These are phyloP conservation scores for Calliopsis andreniformis DNA, from an alignment of 1,140 invertebrate species.

Conservation along the genomic window DNA sequence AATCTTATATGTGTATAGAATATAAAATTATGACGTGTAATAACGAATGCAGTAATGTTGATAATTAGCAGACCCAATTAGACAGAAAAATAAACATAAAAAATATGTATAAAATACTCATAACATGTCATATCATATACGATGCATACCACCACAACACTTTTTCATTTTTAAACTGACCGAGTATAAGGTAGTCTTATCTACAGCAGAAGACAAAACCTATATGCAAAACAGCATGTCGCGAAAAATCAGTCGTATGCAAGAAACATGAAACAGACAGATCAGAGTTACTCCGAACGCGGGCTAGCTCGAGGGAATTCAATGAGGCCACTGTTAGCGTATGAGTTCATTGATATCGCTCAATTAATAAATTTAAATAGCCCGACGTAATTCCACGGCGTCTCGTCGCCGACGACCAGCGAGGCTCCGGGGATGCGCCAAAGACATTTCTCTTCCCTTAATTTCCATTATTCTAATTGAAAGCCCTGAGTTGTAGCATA, in stretches of 20 bases:
- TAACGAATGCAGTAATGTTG: no score
- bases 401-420: constrained; percentile 55
- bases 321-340: constrained; percentile 77
- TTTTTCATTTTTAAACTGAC: no score
- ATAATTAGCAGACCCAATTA: no score
- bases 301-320: constrained; percentile 69
- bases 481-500: constrained; percentile 2
- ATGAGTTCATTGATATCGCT: constrained; percentile 79
- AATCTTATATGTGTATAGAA: no score
- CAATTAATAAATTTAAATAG: constrained; percentile 80
- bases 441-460: constrained; percentile 21
- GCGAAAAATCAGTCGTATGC: constrained; percentile 28
- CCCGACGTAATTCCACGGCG: constrained; percentile 70
- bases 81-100: no score
- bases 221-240: constrained; percentile 16
- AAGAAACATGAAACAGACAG: constrained; percentile 19
- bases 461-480: constrained; percentile 57
- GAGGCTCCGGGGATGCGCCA: background rate
- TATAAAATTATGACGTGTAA: no score
- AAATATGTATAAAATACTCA: no score
- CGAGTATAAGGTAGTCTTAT: no score
- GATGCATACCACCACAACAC: no score
- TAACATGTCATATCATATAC: no score
- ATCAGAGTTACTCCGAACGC: constrained; percentile 60
- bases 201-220: background rate